A percentile compares a stretch with the other conserved stretches of the same genome.
Conservation (phyloP, 1,140 invertebrate genomes). For the Drosophila ironensis region DNA sequence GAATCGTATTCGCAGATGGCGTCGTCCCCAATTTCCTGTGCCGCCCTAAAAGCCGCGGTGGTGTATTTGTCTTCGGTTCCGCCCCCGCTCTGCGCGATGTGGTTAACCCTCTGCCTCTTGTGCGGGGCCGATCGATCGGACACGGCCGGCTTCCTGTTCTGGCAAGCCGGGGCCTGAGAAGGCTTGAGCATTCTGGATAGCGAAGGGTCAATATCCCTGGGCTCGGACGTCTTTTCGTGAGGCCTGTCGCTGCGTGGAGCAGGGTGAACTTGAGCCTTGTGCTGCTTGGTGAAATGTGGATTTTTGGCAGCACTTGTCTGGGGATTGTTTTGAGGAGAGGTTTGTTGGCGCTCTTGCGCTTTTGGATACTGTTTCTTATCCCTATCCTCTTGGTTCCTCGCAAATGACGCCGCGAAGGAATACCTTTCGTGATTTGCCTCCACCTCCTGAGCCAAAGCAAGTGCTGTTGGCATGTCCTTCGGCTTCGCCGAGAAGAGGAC, state of each 20-base stretch:
- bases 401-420: conserved; percentile 5
- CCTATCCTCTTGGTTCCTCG: conserved; percentile 8
- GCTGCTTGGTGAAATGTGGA: conserved; percentile 12
- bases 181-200: conserved; percentile 5
- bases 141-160: background rate
- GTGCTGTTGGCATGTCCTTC: conserved; percentile 5
- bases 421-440: conserved; percentile 5
- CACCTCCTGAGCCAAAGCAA: conserved; percentile 3
- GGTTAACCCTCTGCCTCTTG: conserved; percentile 9
- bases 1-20: background rate
- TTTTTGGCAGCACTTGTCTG: conserved; percentile 7
- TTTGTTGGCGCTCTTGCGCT: conserved; percentile 7
- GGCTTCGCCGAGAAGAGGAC: conserved; percentile 3
- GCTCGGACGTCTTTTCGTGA: too few relatives aligned
- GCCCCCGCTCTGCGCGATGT: background rate
- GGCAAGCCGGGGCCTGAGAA: background rate
- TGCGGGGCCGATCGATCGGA: background rate
- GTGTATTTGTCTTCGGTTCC: background rate
- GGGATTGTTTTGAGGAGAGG: background rate
- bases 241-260: too few relatives aligned
- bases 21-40: conserved; percentile 1
- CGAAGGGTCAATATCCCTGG: conserved; percentile 20
- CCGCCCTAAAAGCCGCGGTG: background rate
- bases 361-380: conserved; percentile 1
- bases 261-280: background rate